Evolutionary conservation across 2,888 invertebrate genomes (phyloP).

Genomic region (Lepetodrilus schrolli): DNA sequence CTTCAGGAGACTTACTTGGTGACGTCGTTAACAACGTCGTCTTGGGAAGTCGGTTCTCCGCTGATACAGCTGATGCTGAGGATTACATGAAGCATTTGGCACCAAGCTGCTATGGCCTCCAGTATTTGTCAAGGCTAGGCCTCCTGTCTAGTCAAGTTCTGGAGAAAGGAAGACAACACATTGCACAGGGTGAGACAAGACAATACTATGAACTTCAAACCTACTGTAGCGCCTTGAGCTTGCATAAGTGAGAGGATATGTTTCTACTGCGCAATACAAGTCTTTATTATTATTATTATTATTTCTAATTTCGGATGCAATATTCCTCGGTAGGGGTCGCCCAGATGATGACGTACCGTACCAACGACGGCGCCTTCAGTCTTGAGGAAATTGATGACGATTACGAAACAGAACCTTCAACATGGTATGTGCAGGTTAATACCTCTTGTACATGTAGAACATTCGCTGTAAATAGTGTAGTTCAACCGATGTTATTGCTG

Average conservation of each 20-base stretch:
- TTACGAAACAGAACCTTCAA: not conserved
- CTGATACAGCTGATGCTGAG: not conserved
- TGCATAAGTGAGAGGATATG: no score
- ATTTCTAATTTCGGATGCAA: no score
- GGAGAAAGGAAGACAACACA: not conserved
- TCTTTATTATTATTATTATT: no score
- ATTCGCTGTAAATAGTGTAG: not conserved
- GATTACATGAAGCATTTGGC: not conserved
- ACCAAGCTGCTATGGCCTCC: not conserved
- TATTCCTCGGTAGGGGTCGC: not conserved
- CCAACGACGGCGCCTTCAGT: not conserved
- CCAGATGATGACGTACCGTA: not conserved
- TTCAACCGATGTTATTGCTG: not conserved
- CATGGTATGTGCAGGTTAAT: not conserved
- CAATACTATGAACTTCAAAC: not conserved
- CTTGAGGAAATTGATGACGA: not conserved
- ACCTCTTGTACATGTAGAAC: not conserved
- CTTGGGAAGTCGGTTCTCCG: not conserved
- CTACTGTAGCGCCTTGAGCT: not conserved
- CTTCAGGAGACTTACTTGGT: conserved; percentile 17
- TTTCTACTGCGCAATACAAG: no score
- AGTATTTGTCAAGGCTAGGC: not conserved
- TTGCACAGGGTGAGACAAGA: not conserved
- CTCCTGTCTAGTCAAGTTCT: not conserved
- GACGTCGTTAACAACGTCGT: not conserved